Conservation (phyloP, 2,888 invertebrate genomes). For the Melanostoma scalare region DNA sequence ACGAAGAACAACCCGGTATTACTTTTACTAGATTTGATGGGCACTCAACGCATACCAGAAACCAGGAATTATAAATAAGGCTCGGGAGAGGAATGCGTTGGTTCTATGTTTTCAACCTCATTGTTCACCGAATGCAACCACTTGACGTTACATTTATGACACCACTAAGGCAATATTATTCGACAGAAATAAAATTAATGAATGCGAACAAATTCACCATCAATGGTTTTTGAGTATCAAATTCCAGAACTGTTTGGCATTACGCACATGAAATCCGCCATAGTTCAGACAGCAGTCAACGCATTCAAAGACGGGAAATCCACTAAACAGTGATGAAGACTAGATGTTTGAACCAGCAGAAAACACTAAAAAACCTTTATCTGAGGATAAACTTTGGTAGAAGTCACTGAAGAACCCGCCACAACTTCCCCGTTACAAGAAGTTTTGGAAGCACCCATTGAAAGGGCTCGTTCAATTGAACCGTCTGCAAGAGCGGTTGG, state of each 20-base stretch:
- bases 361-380: background rate
- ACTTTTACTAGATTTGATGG: background rate
- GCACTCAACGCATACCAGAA: background rate
- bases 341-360: conserved; percentile 7
- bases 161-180: too few species aligned
- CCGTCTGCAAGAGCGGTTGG: too few species aligned
- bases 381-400: background rate
- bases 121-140: background rate
- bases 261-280: background rate
- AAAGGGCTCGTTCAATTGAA: too few species aligned
- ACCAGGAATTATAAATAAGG: background rate
- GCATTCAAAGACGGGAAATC: background rate
- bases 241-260: conserved; percentile 2
- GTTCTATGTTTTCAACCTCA: background rate
- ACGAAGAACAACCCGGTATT: background rate
- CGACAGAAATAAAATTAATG: too few species aligned
- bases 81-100: background rate
- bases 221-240: conserved; percentile 3
- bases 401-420: background rate
- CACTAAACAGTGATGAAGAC: background rate
- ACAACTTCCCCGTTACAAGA: background rate
- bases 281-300: background rate
- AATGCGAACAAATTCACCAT: background rate
- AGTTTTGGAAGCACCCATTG: background rate
- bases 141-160: background rate